phyloP scores from a whole-genome alignment of 2,113 vertebrate species.

The Variabilichromis moorii region DNA sequence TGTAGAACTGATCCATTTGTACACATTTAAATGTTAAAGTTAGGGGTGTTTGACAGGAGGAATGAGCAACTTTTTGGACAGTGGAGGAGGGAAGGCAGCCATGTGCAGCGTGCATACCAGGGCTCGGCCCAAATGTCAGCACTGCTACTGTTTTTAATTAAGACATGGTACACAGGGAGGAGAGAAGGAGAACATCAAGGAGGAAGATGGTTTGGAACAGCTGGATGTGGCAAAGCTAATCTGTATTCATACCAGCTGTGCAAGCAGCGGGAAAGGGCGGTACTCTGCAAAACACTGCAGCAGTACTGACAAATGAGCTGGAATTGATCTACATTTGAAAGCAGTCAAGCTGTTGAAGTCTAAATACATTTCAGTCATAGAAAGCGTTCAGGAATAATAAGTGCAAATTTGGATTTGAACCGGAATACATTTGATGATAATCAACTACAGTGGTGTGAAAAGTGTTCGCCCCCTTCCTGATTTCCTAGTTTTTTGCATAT shows the following conservation, averaged over 20 bases:
- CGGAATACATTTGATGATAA: background rate
- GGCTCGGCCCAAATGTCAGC: slow-evolving; percentile 26
- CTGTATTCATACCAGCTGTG: slow-evolving; percentile 16
- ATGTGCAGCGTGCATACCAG: background rate
- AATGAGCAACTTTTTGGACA: slow-evolving; percentile 9
- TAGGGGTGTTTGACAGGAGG: background rate
- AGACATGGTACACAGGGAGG: background rate
- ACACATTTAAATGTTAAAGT: background rate
- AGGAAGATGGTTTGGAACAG: slow-evolving; percentile 43
- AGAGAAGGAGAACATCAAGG: slow-evolving; percentile 9
- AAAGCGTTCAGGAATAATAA: background rate
- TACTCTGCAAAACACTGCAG: background rate
- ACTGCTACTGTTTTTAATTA: slow-evolving; percentile 48
- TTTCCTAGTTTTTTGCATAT: background rate
- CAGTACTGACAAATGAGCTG: background rate
- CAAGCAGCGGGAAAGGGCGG: background rate
- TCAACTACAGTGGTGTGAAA: background rate
- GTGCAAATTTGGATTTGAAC: background rate
- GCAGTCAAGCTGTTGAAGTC: background rate
- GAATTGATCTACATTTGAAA: background rate
- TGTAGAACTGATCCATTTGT: background rate
- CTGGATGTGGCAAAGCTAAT: slow-evolving; percentile 21
- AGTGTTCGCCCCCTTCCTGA: background rate
- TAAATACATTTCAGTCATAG: background rate
- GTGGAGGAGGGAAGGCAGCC: slow-evolving; percentile 21